Evolutionary conservation across 92 coral and sea anemone species (phyloP).

Genomic region (Epizoanthus stellaris): DNA sequence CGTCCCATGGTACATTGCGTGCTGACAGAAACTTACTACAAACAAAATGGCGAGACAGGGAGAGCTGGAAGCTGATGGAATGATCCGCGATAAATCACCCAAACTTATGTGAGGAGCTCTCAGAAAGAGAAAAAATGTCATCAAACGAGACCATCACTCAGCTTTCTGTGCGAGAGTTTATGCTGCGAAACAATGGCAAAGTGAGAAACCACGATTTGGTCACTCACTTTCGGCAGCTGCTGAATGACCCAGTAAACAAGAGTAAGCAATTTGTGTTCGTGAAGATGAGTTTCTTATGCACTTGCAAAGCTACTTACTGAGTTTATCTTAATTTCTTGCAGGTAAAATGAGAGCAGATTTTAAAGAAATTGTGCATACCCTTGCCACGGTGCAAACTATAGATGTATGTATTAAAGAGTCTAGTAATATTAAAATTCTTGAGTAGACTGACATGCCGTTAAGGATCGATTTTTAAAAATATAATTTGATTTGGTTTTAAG

Average conservation of each 20-base stretch:
- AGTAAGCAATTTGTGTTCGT: conserved; percentile 54
- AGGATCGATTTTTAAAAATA: background rate
- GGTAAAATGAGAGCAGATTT: conserved; percentile 85
- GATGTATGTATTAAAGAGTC: conserved; percentile 59
- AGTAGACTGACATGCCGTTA: background rate
- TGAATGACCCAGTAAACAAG: conserved; percentile 90
- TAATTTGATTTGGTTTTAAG: background rate
- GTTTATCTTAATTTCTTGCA: conserved; percentile 26
- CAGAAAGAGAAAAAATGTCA: conserved; percentile 56
- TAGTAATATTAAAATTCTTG: no score
- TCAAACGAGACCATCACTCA: conserved; percentile 75
- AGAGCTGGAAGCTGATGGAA: background rate
- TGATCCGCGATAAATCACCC: background rate
- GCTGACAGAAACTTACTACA: conserved; percentile 9
- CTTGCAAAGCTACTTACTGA: background rate
- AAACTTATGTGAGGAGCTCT: background rate
- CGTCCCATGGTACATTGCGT: conserved; percentile 20
- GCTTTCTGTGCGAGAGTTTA: conserved; percentile 88
- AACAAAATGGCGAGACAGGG: conserved; percentile 19
- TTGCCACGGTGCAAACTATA: conserved; percentile 84
- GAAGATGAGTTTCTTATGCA: background rate
- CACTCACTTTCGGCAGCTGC: conserved; percentile 89
- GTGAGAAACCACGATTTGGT: conserved; percentile 92
- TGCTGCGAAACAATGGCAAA: conserved; percentile 86
- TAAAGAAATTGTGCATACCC: conserved; percentile 87